These are phyloP conservation scores for Aphaenogaster floridana DNA, from an alignment of 1,140 invertebrate species.

Conservation along the genomic window DNA sequence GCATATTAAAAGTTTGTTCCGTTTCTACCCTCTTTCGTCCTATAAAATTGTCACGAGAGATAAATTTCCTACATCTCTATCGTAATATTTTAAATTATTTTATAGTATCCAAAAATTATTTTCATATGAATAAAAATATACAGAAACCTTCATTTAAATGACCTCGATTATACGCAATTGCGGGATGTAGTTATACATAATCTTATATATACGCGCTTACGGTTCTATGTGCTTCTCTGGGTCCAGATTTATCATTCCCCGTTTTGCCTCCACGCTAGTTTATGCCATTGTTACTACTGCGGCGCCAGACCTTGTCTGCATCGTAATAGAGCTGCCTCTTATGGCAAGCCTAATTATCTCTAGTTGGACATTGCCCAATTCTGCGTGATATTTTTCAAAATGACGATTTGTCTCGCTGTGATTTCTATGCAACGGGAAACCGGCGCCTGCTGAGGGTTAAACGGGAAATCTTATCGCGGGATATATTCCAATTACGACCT, in stretches of 20 bases:
- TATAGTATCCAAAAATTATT: neutral
- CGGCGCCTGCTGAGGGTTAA: neutral
- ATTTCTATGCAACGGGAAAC: neutral
- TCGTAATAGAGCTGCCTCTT: neutral
- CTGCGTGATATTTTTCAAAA: slow-evolving; percentile 7
- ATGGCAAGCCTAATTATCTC: slow-evolving; percentile 20
- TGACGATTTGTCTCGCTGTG: no score
- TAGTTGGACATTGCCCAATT: slow-evolving; percentile 21
- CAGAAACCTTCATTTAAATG: neutral
- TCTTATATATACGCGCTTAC: neutral
- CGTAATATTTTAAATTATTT: neutral
- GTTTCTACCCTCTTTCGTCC: no score
- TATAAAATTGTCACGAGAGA: neutral
- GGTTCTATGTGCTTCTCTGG: neutral
- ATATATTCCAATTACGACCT: slow-evolving; percentile 19
- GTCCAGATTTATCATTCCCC: neutral
- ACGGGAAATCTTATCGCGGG: slow-evolving; percentile 7
- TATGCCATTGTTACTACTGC: neutral
- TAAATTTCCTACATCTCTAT: neutral
- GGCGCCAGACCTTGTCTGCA: neutral
- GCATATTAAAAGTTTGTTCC: no score
- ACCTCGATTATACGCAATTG: neutral
- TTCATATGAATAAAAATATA: neutral
- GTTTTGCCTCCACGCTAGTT: slow-evolving; percentile 8
- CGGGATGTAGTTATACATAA: neutral